Base-by-base conservation (phyloP, 1,140 invertebrate genomes). In the Diabrotica virgifera region DNA sequence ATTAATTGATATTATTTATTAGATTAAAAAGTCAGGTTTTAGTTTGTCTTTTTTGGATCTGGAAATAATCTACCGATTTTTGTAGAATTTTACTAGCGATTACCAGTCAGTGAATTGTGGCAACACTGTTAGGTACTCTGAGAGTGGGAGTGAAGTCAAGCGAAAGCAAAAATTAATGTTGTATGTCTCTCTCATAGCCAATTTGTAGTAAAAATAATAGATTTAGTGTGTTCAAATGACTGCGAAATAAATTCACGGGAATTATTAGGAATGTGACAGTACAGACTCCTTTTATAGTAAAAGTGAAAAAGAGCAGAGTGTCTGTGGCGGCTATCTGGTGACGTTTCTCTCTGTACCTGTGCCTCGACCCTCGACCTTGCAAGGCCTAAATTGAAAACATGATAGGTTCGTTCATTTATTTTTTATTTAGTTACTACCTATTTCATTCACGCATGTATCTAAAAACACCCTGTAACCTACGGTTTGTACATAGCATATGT, bases 361-460 rank as follows among this genome's bases (percentile, higher is more conserved):
- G 58, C 58, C 58, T 59, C 58, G 58, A 59, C 58, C 58, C 58
- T 59, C 58, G 58, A 59, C 58, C 58, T 59, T 59, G 58, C 58
- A 59, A 59, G 58, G 58, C 58, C 46, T 50, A 59, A 59, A 59
- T 59, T 37, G 38, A 59, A 59, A 59, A 59, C 36, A 59, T 59
- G 58, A 59, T 51, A 59, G 58, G 58, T 59, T 59, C 46, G 58
- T 59, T 14, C 5, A 11, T 59, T 12, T 51, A 13, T 59, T 40
- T 51, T 13, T 46, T 5, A 57, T 57, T 10, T 24, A 46, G 8
- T 6, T 38, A 11, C 10, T 36, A 24, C 12, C 13, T 24, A 35
- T 55, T 9, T 10, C 9, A 55, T 10, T 36, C 8, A 5, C 38
- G n/a, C 13, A 11, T 2, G 11, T 37, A 37, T n/a, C 13, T 11